Evolutionary conservation across 2,888 invertebrate species (phyloP), one percentile per base, ranked within the genome.

Genomic region (Villa cingulata): DNA sequence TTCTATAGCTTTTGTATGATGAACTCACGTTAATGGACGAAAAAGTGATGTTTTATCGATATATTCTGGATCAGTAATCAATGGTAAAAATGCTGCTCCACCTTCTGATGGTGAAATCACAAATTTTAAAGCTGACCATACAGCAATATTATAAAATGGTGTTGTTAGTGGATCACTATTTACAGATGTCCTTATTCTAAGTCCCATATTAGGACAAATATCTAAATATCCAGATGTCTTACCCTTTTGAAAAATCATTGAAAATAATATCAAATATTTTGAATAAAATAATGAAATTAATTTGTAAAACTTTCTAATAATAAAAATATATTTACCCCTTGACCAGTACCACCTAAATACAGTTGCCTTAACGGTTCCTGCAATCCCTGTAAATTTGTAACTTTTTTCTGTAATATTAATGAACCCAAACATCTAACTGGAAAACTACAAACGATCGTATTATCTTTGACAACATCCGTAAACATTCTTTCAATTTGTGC

Each of bases 41-140:
- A 84, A 86, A 50, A 84, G 66, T 50, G 78, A 74, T 56, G 79
- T 76, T 65, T 84, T 82, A 62, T 85, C 84, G 53, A 83, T 78
- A 55, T 82, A 81, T 58, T 83, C 83, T 3, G 86, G 85, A 66
- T 87, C 86, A 40, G 86, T 83, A 52, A 86, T 84, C 14, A 91
- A 70, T 4, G 91, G 91, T 53, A 90, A 70, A 64, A 91, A 91
- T 34, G 90, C 89, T 5, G 72, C 70, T 39, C 75, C 73, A 46
- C 76, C 75, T 53, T 76, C 76, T 23, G 72, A 68, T 15, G 74
- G 71, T 52, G 83, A 81, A 18, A 83, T 76, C 9, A 86, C 81
- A 62, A 90, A 85, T 65, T 88, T 86, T 2, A 91, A 82, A 0
- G 90, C 89, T 17, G 90, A 90, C 91, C 91, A 91, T 2, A 91